Percentiles rank a stretch among this genome's conserved stretches.
Conservation (phyloP, 64 coral and sea anemone genomes). For the Stylophora pistillata region DNA sequence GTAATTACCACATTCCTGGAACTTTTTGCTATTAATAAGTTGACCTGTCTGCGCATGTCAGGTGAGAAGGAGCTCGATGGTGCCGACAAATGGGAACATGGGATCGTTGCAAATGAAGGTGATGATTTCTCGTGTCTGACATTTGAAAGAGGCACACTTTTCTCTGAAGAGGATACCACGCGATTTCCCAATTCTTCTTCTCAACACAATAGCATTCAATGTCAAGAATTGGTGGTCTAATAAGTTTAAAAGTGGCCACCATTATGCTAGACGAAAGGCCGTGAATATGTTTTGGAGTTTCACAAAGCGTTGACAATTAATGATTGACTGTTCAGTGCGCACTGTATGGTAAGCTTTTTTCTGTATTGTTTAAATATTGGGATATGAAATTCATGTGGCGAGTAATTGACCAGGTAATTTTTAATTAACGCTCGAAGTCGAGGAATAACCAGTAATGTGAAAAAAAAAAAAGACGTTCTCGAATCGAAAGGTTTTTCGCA, state of each 20-base stretch:
- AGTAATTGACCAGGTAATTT: too few relatives aligned
- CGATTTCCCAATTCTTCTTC: neutral
- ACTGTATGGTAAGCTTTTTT: too few relatives aligned
- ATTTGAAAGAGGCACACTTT: too few relatives aligned
- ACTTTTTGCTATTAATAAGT: neutral
- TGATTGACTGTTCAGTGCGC: too few relatives aligned
- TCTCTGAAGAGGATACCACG: neutral
- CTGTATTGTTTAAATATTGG: too few relatives aligned
- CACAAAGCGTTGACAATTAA: too few relatives aligned
- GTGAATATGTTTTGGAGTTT: neutral
- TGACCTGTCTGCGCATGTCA: slow-evolving; percentile 18
- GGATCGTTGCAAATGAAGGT: neutral
- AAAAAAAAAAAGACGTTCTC: too few relatives aligned
- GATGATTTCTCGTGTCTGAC: neutral
- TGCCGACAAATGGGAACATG: slow-evolving; percentile 59
- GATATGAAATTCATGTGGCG: too few relatives aligned
- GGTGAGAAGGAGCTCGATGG: slow-evolving; percentile 53
- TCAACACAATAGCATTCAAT: neutral
- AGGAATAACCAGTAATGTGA: too few relatives aligned
- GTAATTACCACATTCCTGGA: neutral
- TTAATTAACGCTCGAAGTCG: too few relatives aligned
- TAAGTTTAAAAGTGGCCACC: neutral
- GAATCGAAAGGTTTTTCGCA: too few relatives aligned
- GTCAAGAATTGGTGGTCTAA: neutral
- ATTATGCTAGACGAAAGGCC: neutral